These are phyloP conservation scores for Felis chaus DNA, from an alignment of 2,113 vertebrate genomes.

Conservation along the genomic window DNA sequence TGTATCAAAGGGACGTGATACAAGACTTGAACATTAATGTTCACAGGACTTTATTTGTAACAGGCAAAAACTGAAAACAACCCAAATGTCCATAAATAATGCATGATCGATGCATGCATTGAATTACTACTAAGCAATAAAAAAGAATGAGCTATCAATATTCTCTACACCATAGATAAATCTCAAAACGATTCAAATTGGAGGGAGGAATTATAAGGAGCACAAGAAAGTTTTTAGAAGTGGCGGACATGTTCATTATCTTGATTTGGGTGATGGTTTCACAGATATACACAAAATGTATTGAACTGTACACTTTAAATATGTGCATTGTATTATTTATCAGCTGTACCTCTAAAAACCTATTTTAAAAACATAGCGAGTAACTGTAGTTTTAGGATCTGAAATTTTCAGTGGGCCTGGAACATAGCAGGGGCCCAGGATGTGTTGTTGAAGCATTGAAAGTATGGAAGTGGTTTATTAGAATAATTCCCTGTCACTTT, in stretches of 20 bases:
- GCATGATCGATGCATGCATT: neutral
- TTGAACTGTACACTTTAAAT: neutral
- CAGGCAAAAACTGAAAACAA: neutral
- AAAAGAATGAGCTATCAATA: neutral
- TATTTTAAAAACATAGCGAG: neutral
- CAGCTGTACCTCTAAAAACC: neutral
- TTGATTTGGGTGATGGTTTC: neutral
- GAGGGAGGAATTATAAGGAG: neutral
- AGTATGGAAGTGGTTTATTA: neutral
- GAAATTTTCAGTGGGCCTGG: neutral
- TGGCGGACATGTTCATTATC: neutral
- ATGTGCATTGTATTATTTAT: neutral
- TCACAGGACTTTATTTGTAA: neutral
- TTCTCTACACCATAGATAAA: neutral
- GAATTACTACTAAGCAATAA: neutral
- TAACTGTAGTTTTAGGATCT: neutral
- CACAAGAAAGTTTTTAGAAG: neutral
- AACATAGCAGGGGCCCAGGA: neutral
- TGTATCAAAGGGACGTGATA: neutral
- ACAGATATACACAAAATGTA: neutral
- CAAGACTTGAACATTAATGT: neutral
- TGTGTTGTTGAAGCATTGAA: neutral
- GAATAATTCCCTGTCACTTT: neutral
- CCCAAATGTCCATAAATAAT: neutral
- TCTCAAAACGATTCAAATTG: neutral